These are phyloP conservation scores for Palythoa grandis DNA, from an alignment of 92 coral and sea anemone genomes.

Conservation along the genomic window DNA sequence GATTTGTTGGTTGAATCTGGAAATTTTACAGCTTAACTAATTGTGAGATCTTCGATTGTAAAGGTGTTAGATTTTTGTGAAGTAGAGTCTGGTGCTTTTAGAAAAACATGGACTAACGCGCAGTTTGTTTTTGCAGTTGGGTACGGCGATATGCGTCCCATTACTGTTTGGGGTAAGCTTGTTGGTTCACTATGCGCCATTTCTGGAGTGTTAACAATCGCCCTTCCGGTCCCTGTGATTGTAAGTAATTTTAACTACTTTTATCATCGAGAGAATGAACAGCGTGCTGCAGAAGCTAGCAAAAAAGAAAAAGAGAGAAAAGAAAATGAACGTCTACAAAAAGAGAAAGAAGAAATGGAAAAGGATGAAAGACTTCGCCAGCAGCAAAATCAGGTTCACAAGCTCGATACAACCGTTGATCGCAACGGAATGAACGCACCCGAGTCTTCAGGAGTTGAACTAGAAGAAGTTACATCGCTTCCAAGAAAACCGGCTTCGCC, in stretches of 20 bases:
- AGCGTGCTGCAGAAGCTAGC: slow-evolving; percentile 96
- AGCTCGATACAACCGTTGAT: not conserved
- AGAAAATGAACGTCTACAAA: slow-evolving; percentile 71
- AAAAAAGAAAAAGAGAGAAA: slow-evolving; percentile 96
- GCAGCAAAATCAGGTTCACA: slow-evolving; percentile 50
- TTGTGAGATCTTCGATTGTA: not conserved
- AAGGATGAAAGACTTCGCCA: slow-evolving; percentile 53
- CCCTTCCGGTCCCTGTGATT: slow-evolving; percentile 98
- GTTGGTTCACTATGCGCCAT: slow-evolving; percentile 98
- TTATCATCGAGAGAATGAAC: slow-evolving; percentile 98
- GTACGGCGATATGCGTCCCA: slow-evolving; percentile 98
- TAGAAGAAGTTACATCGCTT: no score
- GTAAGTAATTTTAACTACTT: slow-evolving; percentile 98
- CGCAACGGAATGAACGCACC: no score
- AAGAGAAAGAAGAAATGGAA: slow-evolving; percentile 72
- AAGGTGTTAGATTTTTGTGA: not conserved
- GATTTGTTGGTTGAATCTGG: no score
- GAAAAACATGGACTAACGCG: not conserved
- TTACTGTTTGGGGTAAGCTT: slow-evolving; percentile 98
- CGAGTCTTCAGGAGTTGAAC: no score
- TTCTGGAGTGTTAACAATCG: slow-evolving; percentile 99
- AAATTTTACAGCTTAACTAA: no score
- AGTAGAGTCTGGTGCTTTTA: not conserved
- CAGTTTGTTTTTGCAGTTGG: slow-evolving; percentile 64
- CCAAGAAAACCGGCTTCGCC: no score